Conservation (phyloP, 2,113 vertebrate genomes). For the Cichladusa arquata region DNA sequence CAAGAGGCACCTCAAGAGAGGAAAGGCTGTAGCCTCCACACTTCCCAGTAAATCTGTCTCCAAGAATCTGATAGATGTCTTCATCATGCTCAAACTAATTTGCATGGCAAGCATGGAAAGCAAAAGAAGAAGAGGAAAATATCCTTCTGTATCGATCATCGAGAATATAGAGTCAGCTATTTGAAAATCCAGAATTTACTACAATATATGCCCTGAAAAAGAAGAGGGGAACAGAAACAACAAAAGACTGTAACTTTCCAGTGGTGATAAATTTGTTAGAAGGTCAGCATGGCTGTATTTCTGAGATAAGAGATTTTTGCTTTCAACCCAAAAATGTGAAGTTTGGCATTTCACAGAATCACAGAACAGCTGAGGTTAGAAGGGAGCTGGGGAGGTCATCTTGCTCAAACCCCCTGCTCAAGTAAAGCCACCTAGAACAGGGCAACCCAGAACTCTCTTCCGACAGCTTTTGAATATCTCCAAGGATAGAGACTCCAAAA, state of each 20-base stretch:
- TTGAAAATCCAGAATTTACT: neutral
- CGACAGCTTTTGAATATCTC: neutral
- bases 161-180: neutral
- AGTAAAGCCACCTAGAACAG: neutral
- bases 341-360: neutral
- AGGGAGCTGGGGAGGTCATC: neutral
- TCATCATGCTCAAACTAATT: neutral
- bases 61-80: neutral
- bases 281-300: neutral
- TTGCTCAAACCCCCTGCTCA: neutral
- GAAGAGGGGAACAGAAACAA: neutral
- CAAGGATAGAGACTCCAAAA: neutral
- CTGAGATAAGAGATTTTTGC: neutral
- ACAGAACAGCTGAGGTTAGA: neutral
- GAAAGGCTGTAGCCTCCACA: neutral
- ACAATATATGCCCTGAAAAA: neutral
- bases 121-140: neutral
- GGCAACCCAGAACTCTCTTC: neutral
- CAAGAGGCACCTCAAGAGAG: neutral
- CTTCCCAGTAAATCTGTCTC: neutral
- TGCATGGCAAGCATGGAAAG: neutral
- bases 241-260: accelerated
- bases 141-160: accelerated
- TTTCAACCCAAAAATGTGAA: neutral
- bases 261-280: neutral